Evolutionary conservation across 2,797 vertebrate species (phyloP).

Genomic region (Calcarius lapponicus): DNA sequence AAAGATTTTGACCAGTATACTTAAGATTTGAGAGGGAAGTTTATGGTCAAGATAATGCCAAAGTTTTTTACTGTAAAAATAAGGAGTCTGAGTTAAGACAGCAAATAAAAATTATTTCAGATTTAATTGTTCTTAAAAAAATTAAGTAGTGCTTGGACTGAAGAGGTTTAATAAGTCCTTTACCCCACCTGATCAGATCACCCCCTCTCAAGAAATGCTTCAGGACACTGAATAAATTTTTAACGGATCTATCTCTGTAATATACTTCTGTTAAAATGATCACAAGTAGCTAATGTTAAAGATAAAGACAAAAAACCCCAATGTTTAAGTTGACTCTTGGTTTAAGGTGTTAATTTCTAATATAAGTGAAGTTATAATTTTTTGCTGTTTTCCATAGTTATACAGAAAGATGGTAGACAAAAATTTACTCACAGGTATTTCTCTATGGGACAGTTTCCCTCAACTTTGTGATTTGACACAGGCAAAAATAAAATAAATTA

Average conservation of each 20-base stretch:
- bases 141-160: background rate
- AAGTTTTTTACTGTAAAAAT: background rate
- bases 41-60: background rate
- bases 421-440: background rate
- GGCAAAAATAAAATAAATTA: background rate
- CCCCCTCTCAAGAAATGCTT: accelerated
- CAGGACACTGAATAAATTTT: background rate
- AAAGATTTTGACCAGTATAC: background rate
- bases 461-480: background rate
- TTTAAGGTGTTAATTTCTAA: background rate
- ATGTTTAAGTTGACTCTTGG: background rate
- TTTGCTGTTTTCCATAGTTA: background rate
- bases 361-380: background rate
- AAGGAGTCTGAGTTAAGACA: background rate
- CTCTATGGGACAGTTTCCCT: background rate
- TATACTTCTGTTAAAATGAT: background rate
- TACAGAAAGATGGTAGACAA: background rate
- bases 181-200: background rate
- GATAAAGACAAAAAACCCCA: accelerated
- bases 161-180: background rate
- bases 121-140: background rate
- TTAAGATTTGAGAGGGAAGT: background rate
- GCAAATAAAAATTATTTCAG: background rate
- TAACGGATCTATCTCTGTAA: background rate
- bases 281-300: background rate